A percentile compares a stretch with the other conserved stretches of the same genome.
These are phyloP conservation scores for Peromyscus attwateri DNA, from an alignment of 2,797 vertebrate genomes.

Conservation along the genomic window DNA sequence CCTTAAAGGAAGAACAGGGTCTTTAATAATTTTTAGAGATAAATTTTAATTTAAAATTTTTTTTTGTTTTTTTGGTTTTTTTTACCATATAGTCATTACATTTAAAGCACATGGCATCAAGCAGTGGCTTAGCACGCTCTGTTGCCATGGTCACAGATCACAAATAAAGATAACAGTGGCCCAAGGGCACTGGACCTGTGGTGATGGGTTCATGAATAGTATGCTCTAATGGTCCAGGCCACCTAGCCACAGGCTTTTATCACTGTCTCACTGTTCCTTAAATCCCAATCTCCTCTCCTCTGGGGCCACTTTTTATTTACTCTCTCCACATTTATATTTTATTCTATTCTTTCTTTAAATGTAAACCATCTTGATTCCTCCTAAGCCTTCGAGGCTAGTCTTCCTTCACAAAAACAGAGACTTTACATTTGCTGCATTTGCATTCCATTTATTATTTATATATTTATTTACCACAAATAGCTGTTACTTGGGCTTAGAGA, in stretches of 20 bases:
- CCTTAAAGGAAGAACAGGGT: background rate
- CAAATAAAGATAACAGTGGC: background rate
- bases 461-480: background rate
- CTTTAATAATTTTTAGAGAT: background rate
- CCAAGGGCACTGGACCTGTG: background rate
- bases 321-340: background rate
- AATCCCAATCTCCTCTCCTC: fast-evolving
- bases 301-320: background rate
- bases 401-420: background rate
- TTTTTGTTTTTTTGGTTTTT: background rate
- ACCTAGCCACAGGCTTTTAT: fast-evolving
- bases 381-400: background rate
- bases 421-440: background rate
- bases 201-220: background rate
- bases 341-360: background rate
- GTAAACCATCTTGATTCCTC: background rate
- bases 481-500: background rate
- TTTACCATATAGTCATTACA: background rate
- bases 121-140: background rate
- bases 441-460: background rate
- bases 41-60: background rate
- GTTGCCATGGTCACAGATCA: slow-evolving; percentile 12
- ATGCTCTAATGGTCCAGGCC: background rate
- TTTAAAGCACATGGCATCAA: background rate
- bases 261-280: background rate